A percentile compares a stretch with the other conserved stretches of the same genome.
These are phyloP conservation scores for Microcebus jonahi DNA, from an alignment of 2,113 vertebrate species.

Conservation along the genomic window DNA sequence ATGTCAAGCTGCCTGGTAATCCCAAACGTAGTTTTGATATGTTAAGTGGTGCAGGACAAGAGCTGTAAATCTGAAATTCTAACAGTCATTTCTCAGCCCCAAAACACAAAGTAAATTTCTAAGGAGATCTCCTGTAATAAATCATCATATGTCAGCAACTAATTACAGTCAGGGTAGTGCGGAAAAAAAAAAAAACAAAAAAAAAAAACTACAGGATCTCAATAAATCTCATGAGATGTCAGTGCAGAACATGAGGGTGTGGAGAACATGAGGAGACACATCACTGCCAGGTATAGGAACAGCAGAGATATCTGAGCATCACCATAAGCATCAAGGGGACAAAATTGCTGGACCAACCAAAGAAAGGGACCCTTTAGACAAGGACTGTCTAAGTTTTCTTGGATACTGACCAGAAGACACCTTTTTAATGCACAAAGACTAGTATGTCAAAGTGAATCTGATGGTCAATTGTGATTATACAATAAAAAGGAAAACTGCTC, in stretches of 20 bases:
- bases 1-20: background rate
- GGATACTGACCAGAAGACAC: background rate
- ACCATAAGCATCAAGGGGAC: background rate
- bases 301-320: too few relatives aligned
- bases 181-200: background rate
- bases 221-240: background rate
- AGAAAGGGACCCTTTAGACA: background rate
- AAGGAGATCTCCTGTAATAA: constrained; percentile 44
- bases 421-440: background rate
- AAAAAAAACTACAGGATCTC: background rate
- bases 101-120: constrained; percentile 39
- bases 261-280: too few relatives aligned
- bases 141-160: constrained; percentile 47
- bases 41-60: background rate
- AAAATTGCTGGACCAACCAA: background rate
- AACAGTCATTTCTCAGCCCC: background rate
- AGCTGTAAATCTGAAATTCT: background rate
- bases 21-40: background rate
- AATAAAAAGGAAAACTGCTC: background rate
- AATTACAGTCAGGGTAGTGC: background rate
- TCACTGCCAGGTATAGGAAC: background rate
- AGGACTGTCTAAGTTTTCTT: background rate
- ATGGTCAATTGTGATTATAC: background rate
- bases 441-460: background rate
- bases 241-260: background rate